Base-by-base conservation (phyloP, 2,888 invertebrate genomes). In the Polylopha cassiicola region DNA sequence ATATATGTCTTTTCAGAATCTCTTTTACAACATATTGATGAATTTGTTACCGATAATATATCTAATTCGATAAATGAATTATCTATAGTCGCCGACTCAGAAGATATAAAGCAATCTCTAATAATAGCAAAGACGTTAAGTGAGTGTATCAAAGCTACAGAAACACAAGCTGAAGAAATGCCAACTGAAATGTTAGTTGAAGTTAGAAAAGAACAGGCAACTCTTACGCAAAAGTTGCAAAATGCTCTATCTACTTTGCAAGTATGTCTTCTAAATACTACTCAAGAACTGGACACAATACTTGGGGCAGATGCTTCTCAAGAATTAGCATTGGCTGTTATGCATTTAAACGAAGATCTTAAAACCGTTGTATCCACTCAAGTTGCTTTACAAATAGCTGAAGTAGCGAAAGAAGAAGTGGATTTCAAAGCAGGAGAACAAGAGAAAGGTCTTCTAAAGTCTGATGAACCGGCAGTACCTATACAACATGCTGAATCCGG, bases 1-100 rank as follows among this genome's bases (percentile, higher is more conserved):
- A n/a, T 11, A 18, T 29, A 7, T 14, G 14, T 6, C 21, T 37
- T 49, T 50, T 34, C 49, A 50, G 49, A 45, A 28, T 29, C 36
- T 20, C 32, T 48, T 2, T 32, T 43, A 16, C 24, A 46, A 37
- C 46, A 47, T 11, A 34, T 50, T 29, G 30, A 48, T 1, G 17
- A 47, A 23, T 50, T 41, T 14, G 30, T 38, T 4, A 41, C 39
- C 3, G 26, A 46, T 8, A 20, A 38, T 0, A 13, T 43, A 13
- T 20, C 29, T 3, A 20, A 43, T 5, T 37, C 36, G 1, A 6
- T 48, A 4, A 30, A 39, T 4, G 15, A 36, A 14, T 21, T 50
- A 11, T 43, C 30, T 4, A n/a, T 17, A 4, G 14, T 9, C 15
- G 24, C 24, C 1, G 24, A 43, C 10, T 28, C 17, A 8, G 41